Conservation (phyloP, 1,140 invertebrate species). For the Eupeodes corollae region DNA sequence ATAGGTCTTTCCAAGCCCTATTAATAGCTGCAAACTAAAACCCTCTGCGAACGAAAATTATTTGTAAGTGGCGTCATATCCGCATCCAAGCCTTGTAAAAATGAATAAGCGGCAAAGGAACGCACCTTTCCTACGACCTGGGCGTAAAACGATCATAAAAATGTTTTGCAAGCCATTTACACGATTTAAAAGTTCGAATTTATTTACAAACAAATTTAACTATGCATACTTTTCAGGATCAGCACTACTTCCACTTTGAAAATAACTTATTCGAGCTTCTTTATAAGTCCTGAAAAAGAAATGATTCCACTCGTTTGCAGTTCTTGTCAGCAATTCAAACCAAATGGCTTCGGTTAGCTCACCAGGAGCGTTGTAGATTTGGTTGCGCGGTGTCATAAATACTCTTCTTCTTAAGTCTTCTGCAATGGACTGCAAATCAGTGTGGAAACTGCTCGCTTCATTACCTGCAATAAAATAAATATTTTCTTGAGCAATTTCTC, state of each 20-base stretch:
- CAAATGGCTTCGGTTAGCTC: constrained; percentile 9
- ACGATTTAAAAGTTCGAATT: too few relatives aligned
- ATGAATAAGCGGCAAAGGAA: too few relatives aligned
- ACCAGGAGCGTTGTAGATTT: constrained; percentile 5
- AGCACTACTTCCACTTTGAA: constrained; percentile 2
- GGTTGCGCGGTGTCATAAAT: constrained; percentile 10
- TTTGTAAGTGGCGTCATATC: too few relatives aligned
- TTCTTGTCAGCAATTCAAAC: constrained; percentile 8
- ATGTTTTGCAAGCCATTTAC: too few relatives aligned
- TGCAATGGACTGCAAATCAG: background rate
- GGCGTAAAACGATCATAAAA: too few relatives aligned
- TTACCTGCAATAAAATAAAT: background rate
- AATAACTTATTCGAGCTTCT: constrained; percentile 8
- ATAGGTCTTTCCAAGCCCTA: too few relatives aligned
- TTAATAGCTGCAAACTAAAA: too few relatives aligned
- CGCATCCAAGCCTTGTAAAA: too few relatives aligned
- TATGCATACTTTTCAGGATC: background rate
- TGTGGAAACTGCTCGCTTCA: background rate
- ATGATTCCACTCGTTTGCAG: constrained; percentile 4
- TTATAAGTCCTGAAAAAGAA: constrained; percentile 9
- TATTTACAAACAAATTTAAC: too few relatives aligned
- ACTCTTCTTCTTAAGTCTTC: constrained; percentile 6
- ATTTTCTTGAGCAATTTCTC: too few relatives aligned
- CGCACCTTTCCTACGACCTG: too few relatives aligned
- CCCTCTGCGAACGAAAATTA: too few relatives aligned